Base-by-base conservation (phyloP, 2,888 invertebrate genomes). In the Eristalinus sepulchralis region DNA sequence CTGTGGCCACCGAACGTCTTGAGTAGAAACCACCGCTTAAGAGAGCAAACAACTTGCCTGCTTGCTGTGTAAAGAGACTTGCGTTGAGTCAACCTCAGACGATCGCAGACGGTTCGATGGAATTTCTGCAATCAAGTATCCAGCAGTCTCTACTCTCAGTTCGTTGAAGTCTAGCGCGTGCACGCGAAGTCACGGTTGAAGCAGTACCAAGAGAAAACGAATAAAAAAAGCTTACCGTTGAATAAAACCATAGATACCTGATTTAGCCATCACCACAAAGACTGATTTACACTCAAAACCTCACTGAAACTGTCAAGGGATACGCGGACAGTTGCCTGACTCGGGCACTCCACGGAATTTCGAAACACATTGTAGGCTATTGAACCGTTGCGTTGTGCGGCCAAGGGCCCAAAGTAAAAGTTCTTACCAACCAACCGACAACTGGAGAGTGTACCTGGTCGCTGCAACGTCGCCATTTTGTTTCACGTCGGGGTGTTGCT, bases 401-500 rank as follows among this genome's bases (percentile, higher is more conserved):
- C 36, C 34, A 77, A 85, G 81, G 85, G 85, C 63, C 31, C 22
- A 78, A 82, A 81, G 80, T 81, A 77, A 85, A 85, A 85, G 85
- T 82, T 82, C 47, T 85, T 47, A 47, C 57, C 66, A 39, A 57
- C 20, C 36, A 27, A n/a, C n/a, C n/a, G 34, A 34, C 31, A 73
- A 70, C 24, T 73, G 57, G 70, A 75, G 83, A 83, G 75, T 83
- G 70, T 60, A 82, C 57, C 71, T 55, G 39, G 60, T 75, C 36
- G 47, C 53, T 86, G 86, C 86, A 83, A 66, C 83, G 86, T 86
- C 86, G 86, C 86, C 86, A 86, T 86, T 86, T 86, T 86, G 86
- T 86, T 68, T 71, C 20, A 33, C 68, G 68, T 78, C 47, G 71
- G 71, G 60, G 82, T 82, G 85, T 85, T 78, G 63, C 63, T 72